These are phyloP conservation scores for Eilema griseolum DNA, from an alignment of 2,888 invertebrate species.

Conservation along the genomic window DNA sequence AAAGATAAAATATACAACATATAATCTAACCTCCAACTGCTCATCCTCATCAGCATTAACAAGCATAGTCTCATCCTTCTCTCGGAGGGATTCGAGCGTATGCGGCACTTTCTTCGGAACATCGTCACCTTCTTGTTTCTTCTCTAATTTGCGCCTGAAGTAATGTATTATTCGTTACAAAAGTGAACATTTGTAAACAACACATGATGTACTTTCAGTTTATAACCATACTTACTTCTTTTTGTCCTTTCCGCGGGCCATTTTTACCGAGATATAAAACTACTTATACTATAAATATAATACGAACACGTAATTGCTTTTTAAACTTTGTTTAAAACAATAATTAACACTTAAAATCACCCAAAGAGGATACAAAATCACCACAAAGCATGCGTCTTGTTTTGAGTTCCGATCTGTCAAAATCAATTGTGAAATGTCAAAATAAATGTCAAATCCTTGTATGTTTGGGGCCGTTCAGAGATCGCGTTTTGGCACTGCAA, in stretches of 20 bases:
- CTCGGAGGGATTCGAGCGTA: constrained; percentile 97
- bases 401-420: neutral
- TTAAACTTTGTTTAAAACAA: neutral
- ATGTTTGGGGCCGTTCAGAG: neutral
- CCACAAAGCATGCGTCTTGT: constrained; percentile 6
- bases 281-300: constrained; percentile 3
- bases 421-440: neutral
- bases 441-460: neutral
- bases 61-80: constrained; percentile 96
- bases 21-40: constrained; percentile 88
- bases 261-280: constrained; percentile 45
- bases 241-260: constrained; percentile 84
- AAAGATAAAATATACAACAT: neutral
- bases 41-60: constrained; percentile 92
- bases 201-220: constrained; percentile 9
- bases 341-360: neutral
- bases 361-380: too few species aligned
- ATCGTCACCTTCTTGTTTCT: constrained; percentile 83
- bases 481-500: neutral
- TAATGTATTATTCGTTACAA: constrained; percentile 28
- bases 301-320: neutral
- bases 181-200: constrained; percentile 27
- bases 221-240: constrained; percentile 78
- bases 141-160: constrained; percentile 80
- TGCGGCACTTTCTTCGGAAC: constrained; percentile 89